Evolutionary conservation across 2,113 vertebrate species (phyloP), one percentile per base, ranked within the genome.

Genomic region (Syrmaticus mikado): DNA sequence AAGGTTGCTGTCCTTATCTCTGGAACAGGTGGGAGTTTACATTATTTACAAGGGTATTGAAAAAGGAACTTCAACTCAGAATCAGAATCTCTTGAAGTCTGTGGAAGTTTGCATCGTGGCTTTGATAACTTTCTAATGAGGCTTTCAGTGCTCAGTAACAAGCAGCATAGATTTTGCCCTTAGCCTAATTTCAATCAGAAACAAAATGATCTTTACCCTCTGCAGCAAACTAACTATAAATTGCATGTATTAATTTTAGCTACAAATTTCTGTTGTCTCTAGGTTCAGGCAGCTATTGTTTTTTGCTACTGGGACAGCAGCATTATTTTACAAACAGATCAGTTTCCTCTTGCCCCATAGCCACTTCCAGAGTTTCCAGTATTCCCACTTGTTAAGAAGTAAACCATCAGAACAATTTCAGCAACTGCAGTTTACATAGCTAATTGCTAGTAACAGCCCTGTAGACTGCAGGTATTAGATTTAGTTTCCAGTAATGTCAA

Each of bases 1-100:
- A 98, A 94, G 97, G 99, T 99, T 6, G 99, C 97, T 6, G 98
- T 99, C 57, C 98, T 99, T 30, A 99, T 99, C 97, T 99, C 99
- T 50, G 99, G 99, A 81, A 99, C 99, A 97, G 99, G 99, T 99
- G 70, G 92, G 97, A 45, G 19, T 15, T 82, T 79, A 32, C 19
- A 20, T 75, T 55, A 77, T 28, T 43, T 22, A n/a, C 45, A 83
- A 81, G 28, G 2, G 61, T 60, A 2, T 2, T 36, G 45, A 41
- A 27, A 71, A 81, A 6, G 18, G n/a, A 40, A 18, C 32, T 58
- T 46, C 21, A 74, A 28, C 48, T 46, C 66, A 36, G 30, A 50
- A 43, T 30, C 17, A 7, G 28, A 80, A 67, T 50, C 71, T 73
- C 11, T 10, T 18, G 1, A 67, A 67, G 16, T 60, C 58, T 28